A percentile compares a stretch with the other conserved stretches of the same genome.
Evolutionary conservation across 2,113 vertebrate species (phyloP).

Genomic region (Aythya baeri): DNA sequence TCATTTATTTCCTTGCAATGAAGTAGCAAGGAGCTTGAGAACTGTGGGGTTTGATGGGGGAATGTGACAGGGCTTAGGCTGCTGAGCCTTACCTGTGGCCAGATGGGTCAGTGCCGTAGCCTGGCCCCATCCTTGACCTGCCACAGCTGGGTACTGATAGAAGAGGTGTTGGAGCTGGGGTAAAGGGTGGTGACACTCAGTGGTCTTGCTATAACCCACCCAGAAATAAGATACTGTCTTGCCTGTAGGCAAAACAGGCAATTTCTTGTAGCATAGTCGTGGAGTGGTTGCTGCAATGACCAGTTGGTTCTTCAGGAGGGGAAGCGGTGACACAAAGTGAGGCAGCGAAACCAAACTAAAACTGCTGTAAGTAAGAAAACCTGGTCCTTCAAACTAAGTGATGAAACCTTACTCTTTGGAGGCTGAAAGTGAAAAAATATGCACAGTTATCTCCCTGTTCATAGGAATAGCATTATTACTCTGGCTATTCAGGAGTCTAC

Average conservation of each 20-base stretch:
- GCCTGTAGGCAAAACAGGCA: neutral
- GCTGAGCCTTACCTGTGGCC: neutral
- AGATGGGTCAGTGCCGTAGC: neutral
- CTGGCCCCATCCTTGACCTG: fast-evolving
- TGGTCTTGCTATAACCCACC: neutral
- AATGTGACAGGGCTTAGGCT: fast-evolving
- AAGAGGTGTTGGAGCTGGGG: neutral
- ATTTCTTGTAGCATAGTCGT: neutral
- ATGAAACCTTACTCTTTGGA: neutral
- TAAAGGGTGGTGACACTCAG: too few relatives aligned
- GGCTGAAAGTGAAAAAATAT: neutral
- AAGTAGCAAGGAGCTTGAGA: neutral
- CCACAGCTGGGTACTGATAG: neutral
- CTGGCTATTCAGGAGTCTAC: neutral
- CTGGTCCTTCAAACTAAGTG: neutral
- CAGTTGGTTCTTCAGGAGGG: neutral
- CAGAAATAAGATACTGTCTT: neutral
- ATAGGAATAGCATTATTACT: neutral
- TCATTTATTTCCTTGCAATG: neutral
- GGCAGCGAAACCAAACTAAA: neutral
- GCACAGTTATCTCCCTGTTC: neutral
- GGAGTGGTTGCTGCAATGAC: fast-evolving
- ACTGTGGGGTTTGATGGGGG: fast-evolving
- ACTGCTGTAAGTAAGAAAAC: neutral
- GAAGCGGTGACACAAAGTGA: neutral